These are phyloP conservation scores for Hydrotaea diabolus DNA, from an alignment of 2,888 invertebrate genomes.

Conservation along the genomic window DNA sequence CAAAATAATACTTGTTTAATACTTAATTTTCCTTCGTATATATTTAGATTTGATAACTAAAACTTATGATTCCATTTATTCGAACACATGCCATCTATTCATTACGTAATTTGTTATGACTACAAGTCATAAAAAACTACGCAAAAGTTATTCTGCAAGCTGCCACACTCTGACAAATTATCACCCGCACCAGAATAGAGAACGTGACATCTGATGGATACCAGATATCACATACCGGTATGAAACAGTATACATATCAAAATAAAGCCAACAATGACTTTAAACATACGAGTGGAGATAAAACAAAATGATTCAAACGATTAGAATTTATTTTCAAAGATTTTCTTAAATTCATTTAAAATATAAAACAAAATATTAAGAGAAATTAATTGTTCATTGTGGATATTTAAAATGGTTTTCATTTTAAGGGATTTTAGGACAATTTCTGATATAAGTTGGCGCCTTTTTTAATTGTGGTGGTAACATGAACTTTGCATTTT, in stretches of 20 bases:
- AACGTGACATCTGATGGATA: neutral
- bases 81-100: neutral
- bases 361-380: neutral
- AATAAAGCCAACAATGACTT: neutral
- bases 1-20: too few relatives aligned
- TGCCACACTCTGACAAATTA: neutral
- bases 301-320: neutral
- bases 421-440: too few relatives aligned
- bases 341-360: neutral
- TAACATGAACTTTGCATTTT: too few relatives aligned
- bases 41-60: neutral
- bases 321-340: neutral
- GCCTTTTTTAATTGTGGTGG: too few relatives aligned
- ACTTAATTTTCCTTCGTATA: too few relatives aligned
- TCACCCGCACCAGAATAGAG: neutral
- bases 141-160: neutral
- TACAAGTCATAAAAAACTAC: neutral
- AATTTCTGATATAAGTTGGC: too few relatives aligned
- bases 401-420: too few relatives aligned
- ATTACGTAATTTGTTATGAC: too few relatives aligned
- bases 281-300: neutral
- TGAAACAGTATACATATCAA: neutral
- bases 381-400: neutral
- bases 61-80: neutral
- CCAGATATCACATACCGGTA: neutral